Percentiles rank a stretch among this genome's conserved stretches.
Evolutionary conservation across 2,888 invertebrate genomes (phyloP).

Genomic region (Tanytarsus gracilentus): DNA sequence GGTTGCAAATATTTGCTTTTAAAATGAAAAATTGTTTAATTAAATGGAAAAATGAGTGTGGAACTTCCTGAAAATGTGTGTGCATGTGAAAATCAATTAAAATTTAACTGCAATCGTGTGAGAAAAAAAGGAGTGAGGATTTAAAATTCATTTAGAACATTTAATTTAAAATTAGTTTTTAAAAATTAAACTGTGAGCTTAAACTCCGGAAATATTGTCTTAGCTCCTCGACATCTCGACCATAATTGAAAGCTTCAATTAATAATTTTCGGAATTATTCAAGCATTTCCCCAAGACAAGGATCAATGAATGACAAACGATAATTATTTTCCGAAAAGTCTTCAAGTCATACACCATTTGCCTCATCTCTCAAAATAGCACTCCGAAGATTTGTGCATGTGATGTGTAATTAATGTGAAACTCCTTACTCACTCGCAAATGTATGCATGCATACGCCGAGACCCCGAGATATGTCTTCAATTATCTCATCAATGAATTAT

Average conservation of each 20-base stretch:
- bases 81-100: neutral
- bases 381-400: neutral
- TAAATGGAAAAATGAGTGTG: neutral
- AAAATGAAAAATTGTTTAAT: constrained; percentile 25
- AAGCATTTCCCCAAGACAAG: constrained; percentile 8
- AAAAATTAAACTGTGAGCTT: neutral
- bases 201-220: too few relatives aligned
- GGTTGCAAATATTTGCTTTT: constrained; percentile 16
- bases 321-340: constrained; percentile 8
- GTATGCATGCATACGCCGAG: neutral
- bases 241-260: constrained; percentile 13
- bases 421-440: neutral
- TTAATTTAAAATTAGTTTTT: neutral
- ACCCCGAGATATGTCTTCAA: neutral
- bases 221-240: neutral
- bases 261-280: constrained; percentile 12
- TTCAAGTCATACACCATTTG: constrained; percentile 12
- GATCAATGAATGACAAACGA: constrained; percentile 13
- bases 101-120: neutral
- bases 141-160: neutral
- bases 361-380: neutral
- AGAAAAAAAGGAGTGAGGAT: too few relatives aligned
- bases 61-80: neutral
- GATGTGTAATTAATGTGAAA: constrained; percentile 12
- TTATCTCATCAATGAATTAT: neutral